These are phyloP conservation scores for Hydrochoerus hydrochaeris DNA, from an alignment of 2,113 vertebrate species.

Conservation along the genomic window DNA sequence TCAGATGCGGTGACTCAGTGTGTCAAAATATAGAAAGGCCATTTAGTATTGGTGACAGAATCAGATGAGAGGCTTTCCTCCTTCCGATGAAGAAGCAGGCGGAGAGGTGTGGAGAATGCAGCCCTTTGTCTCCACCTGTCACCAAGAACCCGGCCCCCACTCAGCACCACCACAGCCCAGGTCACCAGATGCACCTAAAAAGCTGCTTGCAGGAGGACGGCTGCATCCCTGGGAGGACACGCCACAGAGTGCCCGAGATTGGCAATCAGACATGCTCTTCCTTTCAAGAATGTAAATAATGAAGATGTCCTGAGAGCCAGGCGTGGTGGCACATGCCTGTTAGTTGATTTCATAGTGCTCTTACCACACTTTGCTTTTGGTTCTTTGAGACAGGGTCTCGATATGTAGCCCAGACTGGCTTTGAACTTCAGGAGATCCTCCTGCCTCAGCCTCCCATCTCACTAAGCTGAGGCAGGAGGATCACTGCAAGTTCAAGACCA, in stretches of 20 bases:
- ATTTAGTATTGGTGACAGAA: constrained; percentile 41
- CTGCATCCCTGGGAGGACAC: neutral
- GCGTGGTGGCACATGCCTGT: too few relatives aligned
- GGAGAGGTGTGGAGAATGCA: rapidly evolving
- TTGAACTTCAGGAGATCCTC: too few relatives aligned
- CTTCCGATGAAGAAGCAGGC: neutral
- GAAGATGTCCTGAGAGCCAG: neutral
- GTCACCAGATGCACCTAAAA: rapidly evolving
- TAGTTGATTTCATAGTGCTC: too few relatives aligned
- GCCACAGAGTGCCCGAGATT: too few relatives aligned
- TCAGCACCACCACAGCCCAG: rapidly evolving
- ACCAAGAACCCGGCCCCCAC: too few relatives aligned
- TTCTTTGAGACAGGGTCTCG: too few relatives aligned
- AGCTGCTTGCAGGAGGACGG: rapidly evolving
- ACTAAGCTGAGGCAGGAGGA: too few relatives aligned
- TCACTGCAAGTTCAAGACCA: too few relatives aligned
- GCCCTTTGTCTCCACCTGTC: neutral
- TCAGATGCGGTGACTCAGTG: constrained; percentile 49
- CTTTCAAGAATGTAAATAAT: constrained; percentile 56
- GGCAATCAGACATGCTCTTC: neutral
- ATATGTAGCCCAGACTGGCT: too few relatives aligned
- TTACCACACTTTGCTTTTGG: too few relatives aligned
- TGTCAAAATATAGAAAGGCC: constrained; percentile 73
- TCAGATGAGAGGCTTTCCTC: constrained; percentile 41
- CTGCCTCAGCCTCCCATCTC: too few relatives aligned